Evolutionary conservation across 2,113 vertebrate species (phyloP), one percentile per base, ranked within the genome.

Genomic region (Copsychus sechellarum): DNA sequence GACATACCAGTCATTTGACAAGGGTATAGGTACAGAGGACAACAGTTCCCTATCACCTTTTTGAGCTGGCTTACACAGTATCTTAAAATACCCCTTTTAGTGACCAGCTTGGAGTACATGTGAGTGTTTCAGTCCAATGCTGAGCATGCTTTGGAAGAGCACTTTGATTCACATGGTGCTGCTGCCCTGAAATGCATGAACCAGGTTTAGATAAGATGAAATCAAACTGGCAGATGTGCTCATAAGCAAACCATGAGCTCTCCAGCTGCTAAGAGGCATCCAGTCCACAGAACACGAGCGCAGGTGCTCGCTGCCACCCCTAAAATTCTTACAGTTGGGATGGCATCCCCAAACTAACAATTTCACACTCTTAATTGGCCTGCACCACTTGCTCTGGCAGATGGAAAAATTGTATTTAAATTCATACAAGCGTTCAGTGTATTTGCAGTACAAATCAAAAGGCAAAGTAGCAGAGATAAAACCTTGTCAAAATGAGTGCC

Each of bases 371-470:
- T 33, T n/a, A 54, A 38, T 12, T 34, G 50, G 16, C 42, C 57
- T 57, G 45, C 45, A 86, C 10, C 15, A 61, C 45, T 90, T 77
- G 57, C 61, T 72, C 57, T 0, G 1, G 78, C 51, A 89, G 66
- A 66, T 23, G 45, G 60, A 53, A 94, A 71, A 81, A 40, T 0
- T 33, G 23, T 61, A 53, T 51, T 90, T 67, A 22, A 88, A 90
- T 56, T 60, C 20, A 40, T 16, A 26, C 0, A 86, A 38, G 47
- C 38, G 56, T 85, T 87, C 74, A 45, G 1, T 45, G 28, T 47
- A 80, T 67, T 83, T 79, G 88, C 74, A 92, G n/a, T 28, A 51
- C 50, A 93, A 96, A 82, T 21, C 57, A 54, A 67, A 51, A 93
- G 72, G 60, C 29, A 76, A 93, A 92, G 36, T 25, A 85, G 61